Conservation (phyloP, 2,797 vertebrate species). For the Gadopsis bispinosus region DNA sequence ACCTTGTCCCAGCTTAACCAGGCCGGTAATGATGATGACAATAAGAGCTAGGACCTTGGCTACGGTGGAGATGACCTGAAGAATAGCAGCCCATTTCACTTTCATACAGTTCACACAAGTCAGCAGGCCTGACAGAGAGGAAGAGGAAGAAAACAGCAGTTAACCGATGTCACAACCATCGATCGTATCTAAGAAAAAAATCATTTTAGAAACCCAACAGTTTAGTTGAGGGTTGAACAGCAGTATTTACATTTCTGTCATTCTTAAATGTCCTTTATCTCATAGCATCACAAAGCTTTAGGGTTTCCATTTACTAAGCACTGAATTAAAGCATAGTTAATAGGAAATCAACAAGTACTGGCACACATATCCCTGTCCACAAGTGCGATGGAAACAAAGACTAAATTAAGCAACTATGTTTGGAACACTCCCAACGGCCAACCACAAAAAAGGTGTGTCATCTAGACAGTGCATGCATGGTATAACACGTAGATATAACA, state of each 20-base stretch:
- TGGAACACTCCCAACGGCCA: neutral
- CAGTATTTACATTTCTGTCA: neutral
- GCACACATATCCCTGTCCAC: neutral
- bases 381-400: conserved; percentile 11
- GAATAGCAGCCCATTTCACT: conserved; percentile 89
- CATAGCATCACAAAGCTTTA: neutral
- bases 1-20: conserved; percentile 87
- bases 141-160: neutral
- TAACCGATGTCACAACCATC: neutral
- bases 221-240: neutral
- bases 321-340: neutral
- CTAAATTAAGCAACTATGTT: neutral
- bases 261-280: neutral
- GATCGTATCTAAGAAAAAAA: neutral
- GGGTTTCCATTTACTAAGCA: neutral
- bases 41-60: conserved; percentile 89
- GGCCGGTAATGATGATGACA: conserved; percentile 86
- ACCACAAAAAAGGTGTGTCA: neutral
- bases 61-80: conserved; percentile 88
- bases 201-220: neutral
- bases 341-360: conserved; percentile 8
- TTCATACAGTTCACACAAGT: conserved; percentile 88
- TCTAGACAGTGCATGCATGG: neutral
- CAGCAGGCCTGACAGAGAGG: conserved; percentile 78
- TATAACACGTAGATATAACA: neutral